Evolutionary conservation across 2,113 vertebrate genomes (phyloP), one percentile per base, ranked within the genome.

Genomic region (Psophia crepitans): DNA sequence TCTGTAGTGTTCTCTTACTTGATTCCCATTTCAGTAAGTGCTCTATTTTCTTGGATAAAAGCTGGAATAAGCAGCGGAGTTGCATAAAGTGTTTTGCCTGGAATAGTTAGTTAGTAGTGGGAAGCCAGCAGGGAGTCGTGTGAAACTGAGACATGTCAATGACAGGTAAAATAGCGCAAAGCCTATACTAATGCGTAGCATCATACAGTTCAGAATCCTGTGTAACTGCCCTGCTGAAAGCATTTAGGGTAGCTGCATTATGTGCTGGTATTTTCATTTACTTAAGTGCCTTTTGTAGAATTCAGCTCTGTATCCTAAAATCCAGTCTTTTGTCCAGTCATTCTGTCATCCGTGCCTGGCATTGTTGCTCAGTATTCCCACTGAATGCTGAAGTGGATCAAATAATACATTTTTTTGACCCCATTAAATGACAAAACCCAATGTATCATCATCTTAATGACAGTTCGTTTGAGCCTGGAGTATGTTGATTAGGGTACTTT

Each of bases 191-290:
- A 73, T 77, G 53, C 54, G 26, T 20, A 43, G 56, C 53, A 44
- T 11, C 87, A 68, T 28, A 53, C 49, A 23, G 19, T 54, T 80
- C 41, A 89, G 28, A 82, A 88, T 80, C 73, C 61, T 63, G 19
- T 81, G 66, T 46, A 80, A 7, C 4, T 21, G 33, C 28, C 30
- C 43, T 90, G 66, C 66, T 96, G 85, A 74, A 96, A 76, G 75
- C 51, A 35, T 89, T 89, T 84, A 41, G 51, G 9, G 15, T 57
- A 93, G 30, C 78, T 80, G 54, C 24, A 43, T 91, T 83, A 32
- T 74, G 46, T 87, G 77, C 68, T 84, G 27, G 23, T 89, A 33
- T 86, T 77, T 88, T 93, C 39, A 81, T 95, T 95, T 90, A 71
- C 49, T 81, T 91, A 27, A 84, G 60, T 6, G 6, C 37, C 49